phyloP scores from a whole-genome alignment of 2,888 invertebrate genomes.

The Calameuta idolon region DNA sequence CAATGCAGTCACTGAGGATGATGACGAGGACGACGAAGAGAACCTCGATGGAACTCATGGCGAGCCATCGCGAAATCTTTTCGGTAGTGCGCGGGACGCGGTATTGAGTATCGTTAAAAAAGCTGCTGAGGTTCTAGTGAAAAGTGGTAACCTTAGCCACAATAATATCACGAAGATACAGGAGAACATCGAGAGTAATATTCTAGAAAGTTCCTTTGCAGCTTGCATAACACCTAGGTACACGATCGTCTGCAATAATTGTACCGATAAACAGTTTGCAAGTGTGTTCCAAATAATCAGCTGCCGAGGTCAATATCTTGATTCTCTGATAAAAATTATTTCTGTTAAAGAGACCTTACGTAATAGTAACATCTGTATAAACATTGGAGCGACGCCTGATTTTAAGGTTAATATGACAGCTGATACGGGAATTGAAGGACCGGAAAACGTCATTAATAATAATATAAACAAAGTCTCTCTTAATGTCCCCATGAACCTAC shows the following conservation, averaged over 20 bases:
- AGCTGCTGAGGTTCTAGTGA: slow-evolving; percentile 87
- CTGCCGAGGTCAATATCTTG: slow-evolving; percentile 75
- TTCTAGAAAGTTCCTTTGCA: slow-evolving; percentile 42
- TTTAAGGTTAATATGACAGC: slow-evolving; percentile 72
- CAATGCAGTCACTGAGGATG: slow-evolving; percentile 66
- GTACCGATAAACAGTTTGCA: slow-evolving; percentile 78
- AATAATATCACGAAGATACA: slow-evolving; percentile 71
- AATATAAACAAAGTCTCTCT: background rate
- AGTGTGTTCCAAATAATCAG: slow-evolving; percentile 81
- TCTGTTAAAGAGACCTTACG: slow-evolving; percentile 74
- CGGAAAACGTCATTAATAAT: slow-evolving; percentile 15
- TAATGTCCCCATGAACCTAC: slow-evolving; percentile 16
- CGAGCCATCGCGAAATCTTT: slow-evolving; percentile 77
- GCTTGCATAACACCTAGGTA: slow-evolving; percentile 80
- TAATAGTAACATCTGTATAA: slow-evolving; percentile 73
- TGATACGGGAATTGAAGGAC: slow-evolving; percentile 16
- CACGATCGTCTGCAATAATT: slow-evolving; percentile 80
- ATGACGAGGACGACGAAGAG: slow-evolving; percentile 71
- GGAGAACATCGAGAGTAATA: slow-evolving; percentile 45
- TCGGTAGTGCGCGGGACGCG: slow-evolving; percentile 90
- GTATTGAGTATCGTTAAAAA: slow-evolving; percentile 93
- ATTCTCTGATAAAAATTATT: slow-evolving; percentile 72
- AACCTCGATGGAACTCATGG: slow-evolving; percentile 69
- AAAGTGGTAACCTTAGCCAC: slow-evolving; percentile 71
- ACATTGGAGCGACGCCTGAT: slow-evolving; percentile 71